Evolutionary conservation across 2,888 invertebrate species (phyloP), one percentile per base, ranked within the genome.

Genomic region (Bombyx huttoni): DNA sequence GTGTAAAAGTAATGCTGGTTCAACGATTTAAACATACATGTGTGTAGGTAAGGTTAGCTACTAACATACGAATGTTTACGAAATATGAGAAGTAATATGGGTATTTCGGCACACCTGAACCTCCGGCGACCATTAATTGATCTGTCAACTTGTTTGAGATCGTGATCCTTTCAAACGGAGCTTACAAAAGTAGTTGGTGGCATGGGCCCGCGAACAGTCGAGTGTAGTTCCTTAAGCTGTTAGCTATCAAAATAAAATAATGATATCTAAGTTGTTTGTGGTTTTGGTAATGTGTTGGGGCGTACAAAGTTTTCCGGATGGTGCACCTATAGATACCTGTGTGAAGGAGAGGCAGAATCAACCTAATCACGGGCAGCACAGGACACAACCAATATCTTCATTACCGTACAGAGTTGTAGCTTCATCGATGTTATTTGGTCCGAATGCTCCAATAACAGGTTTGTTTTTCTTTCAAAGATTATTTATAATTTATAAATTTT

Each of bases 271-370:
- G 60, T 58, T 83, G 35, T 55, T 81, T 47, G 59, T 80, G 52
- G 64, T 78, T 53, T 60, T 81, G 48, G 64, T 77, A 55, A 54
- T 82, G 61, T 77, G 73, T 63, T 78, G 75, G 68, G 70, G 81
- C 53, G 81, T 78, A 54, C 68, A 77, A 49, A 89, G 89, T 56
- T 94, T 94, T 70, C 94, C 94, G n/a, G 94, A 94, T 65, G 94
- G 94, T 1, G 94, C 94, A 1, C 95, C 95, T 0, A 91, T 94
- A 34, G 94, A 95, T 69, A 92, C 94, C 40, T 95, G 95, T 70
- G 94, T 94, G 3, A 94, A 94, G 72, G 90, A 92, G 34, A 89
- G 92, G 48, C 91, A 92, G 1, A 94, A 94, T 78, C 91, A 92
- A 67, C 95, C 95, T 0, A 93, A 94, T 73, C 95, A 95, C 63